Evolutionary conservation across 2,888 invertebrate species (phyloP), one percentile per base, ranked within the genome.

Genomic region (Xestia xanthographa): DNA sequence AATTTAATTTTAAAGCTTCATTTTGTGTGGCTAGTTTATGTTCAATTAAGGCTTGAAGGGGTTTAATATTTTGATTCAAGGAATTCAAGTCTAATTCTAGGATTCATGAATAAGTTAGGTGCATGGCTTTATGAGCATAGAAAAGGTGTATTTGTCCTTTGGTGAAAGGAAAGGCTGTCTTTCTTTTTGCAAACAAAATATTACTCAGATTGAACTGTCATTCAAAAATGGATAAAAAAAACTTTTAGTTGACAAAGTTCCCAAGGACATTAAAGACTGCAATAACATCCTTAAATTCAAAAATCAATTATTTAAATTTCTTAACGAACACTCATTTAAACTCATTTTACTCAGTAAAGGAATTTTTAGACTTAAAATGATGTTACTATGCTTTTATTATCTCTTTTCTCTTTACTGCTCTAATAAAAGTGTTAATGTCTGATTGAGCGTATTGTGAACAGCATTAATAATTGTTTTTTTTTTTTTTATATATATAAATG

Each of bases 1-100:
- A 45, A 66, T 79, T 75, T 58, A 81, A 80, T 80, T 80, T 75
- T 83, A 83, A 56, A 75, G 74, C 79, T 83, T 79, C 14, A 82
- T 74, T 75, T 71, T 9, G 22, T 50, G 26, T 26, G 20, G 3
- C 12, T 29, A 0, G 17, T 41, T 72, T 43, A 29, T 65, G 53
- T 58, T 12, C 43, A 58, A 63, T 41, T 63, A n/a, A 4, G 14
- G 1, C 14, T 41, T 4, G 9, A n/a, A n/a, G 3, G 12, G 14
- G 63, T 63, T 41, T n/a, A 41, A n/a, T n/a, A 8, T 41, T 63
- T 34, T 0, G 14, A 63, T n/a, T 2, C 14, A n/a, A 63, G 38
- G 20, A 12, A 63, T 22, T 63, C 9, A 14, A 41, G 2, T 41
- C 14, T n/a, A 8, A 41, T 34, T 63, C 41, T 63, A 56, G 26